These are phyloP conservation scores for Phainopepla nitens DNA, from an alignment of 2,113 vertebrate genomes.

Conservation along the genomic window DNA sequence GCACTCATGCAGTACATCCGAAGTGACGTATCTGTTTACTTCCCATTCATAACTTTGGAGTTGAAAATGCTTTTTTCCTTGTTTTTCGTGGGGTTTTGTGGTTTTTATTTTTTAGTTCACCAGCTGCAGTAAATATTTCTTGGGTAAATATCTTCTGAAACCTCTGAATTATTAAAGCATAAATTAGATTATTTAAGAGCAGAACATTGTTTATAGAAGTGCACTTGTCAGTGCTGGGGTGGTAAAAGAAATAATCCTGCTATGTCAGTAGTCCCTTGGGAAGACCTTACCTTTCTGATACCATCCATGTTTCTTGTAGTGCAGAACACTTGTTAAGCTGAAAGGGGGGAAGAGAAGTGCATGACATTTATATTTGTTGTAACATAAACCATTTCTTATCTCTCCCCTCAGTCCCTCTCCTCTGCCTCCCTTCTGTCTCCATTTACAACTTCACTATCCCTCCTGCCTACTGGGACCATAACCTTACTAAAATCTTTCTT, in stretches of 20 bases:
- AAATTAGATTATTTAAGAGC: not conserved
- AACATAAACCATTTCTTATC: constrained; percentile 60
- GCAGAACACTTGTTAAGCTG: constrained; percentile 50
- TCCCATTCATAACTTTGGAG: not conserved
- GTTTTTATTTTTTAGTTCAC: not conserved
- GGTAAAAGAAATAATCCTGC: not conserved
- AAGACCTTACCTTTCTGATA: constrained; percentile 31
- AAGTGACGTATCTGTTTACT: not conserved
- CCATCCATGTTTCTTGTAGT: constrained; percentile 17
- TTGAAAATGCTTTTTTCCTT: not conserved
- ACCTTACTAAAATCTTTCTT: constrained; percentile 20
- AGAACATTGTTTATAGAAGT: not conserved
- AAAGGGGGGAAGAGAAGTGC: constrained; percentile 9
- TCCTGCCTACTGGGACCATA: constrained; percentile 31
- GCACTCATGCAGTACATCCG: not conserved
- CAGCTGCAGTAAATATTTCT: not conserved
- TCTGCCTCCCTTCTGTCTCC: constrained; percentile 19
- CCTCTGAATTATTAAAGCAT: not conserved
- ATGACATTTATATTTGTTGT: constrained; percentile 47
- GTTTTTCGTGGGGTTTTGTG: not conserved
- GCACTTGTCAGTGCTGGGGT: not conserved
- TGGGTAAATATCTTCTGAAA: not conserved
- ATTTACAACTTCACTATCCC: constrained; percentile 46
- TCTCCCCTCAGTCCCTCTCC: constrained; percentile 11
- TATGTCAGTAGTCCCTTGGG: not conserved